Evolutionary conservation across 2,888 invertebrate genomes (phyloP).

Genomic region (Cantharis flavilabris): DNA sequence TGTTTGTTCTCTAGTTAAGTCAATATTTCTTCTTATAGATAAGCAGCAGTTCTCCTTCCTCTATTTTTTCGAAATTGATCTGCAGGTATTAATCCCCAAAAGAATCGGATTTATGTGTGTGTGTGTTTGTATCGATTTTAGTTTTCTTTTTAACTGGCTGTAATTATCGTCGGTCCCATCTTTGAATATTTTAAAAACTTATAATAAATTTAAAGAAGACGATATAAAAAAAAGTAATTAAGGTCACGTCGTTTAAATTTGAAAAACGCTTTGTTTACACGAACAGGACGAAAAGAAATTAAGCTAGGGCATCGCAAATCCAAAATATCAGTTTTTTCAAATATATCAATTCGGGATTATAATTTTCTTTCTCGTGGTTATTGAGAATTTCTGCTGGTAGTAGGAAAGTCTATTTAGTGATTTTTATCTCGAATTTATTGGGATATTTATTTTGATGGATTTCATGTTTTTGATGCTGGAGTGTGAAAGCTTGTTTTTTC

Average conservation of each 20-base stretch:
- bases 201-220: not conserved
- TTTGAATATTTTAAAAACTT: not conserved
- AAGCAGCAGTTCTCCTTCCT: not conserved
- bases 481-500: not conserved
- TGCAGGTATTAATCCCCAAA: not conserved
- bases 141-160: not conserved
- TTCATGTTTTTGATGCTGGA: not conserved
- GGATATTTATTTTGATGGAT: not conserved
- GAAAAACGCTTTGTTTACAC: not conserved
- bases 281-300: not conserved
- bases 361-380: not conserved
- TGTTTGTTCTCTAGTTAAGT: slow-evolving; percentile 20
- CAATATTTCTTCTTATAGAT: slow-evolving; percentile 8
- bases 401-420: not conserved
- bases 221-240: not conserved
- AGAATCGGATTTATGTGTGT: not conserved
- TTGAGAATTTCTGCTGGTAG: not conserved
- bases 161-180: not conserved
- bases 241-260: not conserved
- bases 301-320: not conserved
- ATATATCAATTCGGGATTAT: not conserved
- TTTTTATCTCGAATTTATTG: not conserved
- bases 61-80: not conserved
- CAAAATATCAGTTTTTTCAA: not conserved
- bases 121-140: not conserved